phyloP scores from a whole-genome alignment of 2,888 invertebrate species.

The Epinotia brunnichana region DNA sequence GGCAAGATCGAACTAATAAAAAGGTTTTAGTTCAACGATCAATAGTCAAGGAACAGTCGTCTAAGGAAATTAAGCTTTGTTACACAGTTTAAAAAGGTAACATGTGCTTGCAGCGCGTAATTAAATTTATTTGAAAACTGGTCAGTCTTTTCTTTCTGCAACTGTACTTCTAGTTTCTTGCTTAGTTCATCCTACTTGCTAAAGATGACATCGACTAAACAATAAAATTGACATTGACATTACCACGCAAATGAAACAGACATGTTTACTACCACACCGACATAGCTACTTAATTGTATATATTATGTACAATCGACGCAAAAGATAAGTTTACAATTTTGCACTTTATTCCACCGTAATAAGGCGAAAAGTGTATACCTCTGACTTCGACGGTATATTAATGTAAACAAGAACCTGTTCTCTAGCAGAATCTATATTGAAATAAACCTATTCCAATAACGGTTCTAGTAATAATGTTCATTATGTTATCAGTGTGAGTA shows the following conservation, averaged over 20 bases:
- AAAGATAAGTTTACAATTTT: background rate
- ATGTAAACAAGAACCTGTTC: slow-evolving; percentile 34
- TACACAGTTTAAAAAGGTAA: too few relatives aligned
- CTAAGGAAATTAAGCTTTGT: too few relatives aligned
- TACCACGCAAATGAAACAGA: slow-evolving; percentile 14
- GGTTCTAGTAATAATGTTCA: slow-evolving; percentile 34
- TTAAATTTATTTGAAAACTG: too few relatives aligned
- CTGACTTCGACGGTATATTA: background rate
- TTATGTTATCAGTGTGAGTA: slow-evolving; percentile 30
- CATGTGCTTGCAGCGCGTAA: too few relatives aligned
- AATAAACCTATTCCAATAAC: slow-evolving; percentile 34
- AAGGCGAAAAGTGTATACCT: background rate
- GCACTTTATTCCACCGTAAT: background rate
- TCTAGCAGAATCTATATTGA: slow-evolving; percentile 18
- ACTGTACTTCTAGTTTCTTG: too few relatives aligned
- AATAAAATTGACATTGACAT: slow-evolving; percentile 29
- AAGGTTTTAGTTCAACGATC: too few relatives aligned
- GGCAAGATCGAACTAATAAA: too few relatives aligned
- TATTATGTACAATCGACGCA: background rate
- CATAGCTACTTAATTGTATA: background rate
- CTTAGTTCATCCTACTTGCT: slow-evolving; percentile 3
- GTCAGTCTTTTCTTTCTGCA: too few relatives aligned
- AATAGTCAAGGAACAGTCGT: too few relatives aligned
- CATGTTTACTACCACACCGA: slow-evolving; percentile 8
- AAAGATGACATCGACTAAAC: slow-evolving; percentile 25